These are phyloP conservation scores for Agrochola lychnidis DNA, from an alignment of 2,888 invertebrate species.

Conservation along the genomic window DNA sequence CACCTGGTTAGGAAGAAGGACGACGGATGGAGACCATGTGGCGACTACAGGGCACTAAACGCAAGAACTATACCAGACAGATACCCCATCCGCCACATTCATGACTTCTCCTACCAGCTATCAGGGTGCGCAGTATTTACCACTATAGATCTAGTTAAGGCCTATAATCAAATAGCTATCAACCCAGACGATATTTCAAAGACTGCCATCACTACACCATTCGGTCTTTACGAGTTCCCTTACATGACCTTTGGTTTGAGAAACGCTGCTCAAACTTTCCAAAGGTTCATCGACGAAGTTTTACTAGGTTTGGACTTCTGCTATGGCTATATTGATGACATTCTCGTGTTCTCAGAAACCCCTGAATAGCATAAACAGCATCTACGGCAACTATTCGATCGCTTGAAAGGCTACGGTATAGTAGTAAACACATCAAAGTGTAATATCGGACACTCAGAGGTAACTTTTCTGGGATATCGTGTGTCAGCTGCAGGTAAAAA, in stretches of 20 bases:
- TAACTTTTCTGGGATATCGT: background rate
- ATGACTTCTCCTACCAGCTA: background rate
- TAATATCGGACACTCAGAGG: background rate
- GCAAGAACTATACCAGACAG: background rate
- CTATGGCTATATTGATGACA: background rate
- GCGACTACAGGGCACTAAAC: background rate
- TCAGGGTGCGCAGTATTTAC: background rate
- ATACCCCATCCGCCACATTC: background rate
- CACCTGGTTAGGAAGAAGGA: background rate
- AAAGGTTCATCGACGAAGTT: background rate
- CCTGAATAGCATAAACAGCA: background rate
- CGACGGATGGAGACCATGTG: background rate
- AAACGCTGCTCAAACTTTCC: background rate
- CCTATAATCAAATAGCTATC: background rate
- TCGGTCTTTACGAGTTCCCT: background rate
- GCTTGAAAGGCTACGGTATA: background rate
- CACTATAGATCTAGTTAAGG: background rate
- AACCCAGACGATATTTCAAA: background rate
- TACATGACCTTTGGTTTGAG: background rate
- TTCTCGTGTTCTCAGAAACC: background rate
- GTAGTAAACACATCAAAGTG: background rate
- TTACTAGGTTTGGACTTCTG: background rate
- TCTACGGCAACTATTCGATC: background rate
- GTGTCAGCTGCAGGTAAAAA: background rate
- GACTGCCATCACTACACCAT: background rate